These are phyloP conservation scores for Eurypyga helias DNA, from an alignment of 2,113 vertebrate species.

Conservation along the genomic window DNA sequence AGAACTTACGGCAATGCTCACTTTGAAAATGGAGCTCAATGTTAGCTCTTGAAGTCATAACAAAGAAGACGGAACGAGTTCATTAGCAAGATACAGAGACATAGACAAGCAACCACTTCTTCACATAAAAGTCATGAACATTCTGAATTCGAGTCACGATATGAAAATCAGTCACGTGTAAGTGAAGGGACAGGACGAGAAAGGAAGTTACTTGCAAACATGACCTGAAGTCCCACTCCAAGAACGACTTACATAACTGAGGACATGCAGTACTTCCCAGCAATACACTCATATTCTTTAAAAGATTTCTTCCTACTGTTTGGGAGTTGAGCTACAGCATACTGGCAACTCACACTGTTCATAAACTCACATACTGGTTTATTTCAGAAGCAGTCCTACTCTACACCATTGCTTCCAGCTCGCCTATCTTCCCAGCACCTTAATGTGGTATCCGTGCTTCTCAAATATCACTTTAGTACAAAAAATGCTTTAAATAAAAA, in stretches of 20 bases:
- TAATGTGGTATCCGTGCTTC: not conserved
- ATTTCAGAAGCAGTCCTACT: not conserved
- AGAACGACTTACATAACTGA: not conserved
- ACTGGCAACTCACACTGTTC: not conserved
- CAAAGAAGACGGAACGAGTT: not conserved
- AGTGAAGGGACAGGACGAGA: not conserved
- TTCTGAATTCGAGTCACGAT: not conserved
- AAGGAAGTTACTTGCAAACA: accelerated
- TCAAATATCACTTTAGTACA: conserved; percentile 1
- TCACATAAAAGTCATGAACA: not conserved
- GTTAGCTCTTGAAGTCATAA: not conserved
- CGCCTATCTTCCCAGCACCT: not conserved
- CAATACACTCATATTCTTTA: not conserved
- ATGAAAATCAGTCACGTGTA: not conserved
- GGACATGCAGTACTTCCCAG: not conserved
- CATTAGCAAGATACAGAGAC: not conserved
- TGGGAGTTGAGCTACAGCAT: not conserved
- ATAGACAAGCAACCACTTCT: not conserved
- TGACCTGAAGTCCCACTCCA: not conserved
- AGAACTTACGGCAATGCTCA: not conserved
- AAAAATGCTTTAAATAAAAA: not conserved
- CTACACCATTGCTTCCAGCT: not conserved
- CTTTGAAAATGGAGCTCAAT: not conserved
- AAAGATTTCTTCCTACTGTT: not conserved
- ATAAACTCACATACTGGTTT: not conserved